Evolutionary conservation across 2,113 vertebrate genomes (phyloP).

Genomic region (Procavia capensis): DNA sequence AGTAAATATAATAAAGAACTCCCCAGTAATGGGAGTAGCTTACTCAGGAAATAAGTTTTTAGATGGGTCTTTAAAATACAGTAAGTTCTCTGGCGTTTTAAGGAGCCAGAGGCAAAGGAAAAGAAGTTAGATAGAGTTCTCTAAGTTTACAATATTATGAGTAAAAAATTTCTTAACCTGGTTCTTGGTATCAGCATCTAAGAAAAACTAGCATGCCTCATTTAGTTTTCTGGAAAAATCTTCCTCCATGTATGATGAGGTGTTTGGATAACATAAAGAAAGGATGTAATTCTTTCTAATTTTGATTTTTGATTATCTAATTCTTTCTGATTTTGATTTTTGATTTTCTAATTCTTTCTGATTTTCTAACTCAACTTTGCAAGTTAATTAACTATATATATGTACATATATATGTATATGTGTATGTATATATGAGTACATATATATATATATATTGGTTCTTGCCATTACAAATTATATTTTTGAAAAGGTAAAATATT

Average conservation of each 20-base stretch:
- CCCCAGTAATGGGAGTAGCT: background rate
- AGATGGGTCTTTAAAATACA: background rate
- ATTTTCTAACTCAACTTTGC: slow-evolving; percentile 33
- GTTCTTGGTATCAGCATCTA: background rate
- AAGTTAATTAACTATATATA: background rate
- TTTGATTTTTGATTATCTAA: slow-evolving; percentile 36
- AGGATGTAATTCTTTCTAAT: background rate
- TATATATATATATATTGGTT: background rate
- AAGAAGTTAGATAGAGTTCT: background rate
- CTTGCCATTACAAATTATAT: background rate
- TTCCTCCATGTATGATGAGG: background rate
- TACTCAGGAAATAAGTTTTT: background rate
- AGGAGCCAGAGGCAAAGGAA: background rate
- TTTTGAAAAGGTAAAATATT: slow-evolving; percentile 16
- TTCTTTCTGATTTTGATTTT: slow-evolving; percentile 39
- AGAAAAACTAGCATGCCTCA: background rate
- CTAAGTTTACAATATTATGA: background rate
- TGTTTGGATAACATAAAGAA: slow-evolving; percentile 25
- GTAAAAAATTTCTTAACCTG: background rate
- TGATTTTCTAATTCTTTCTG: slow-evolving; percentile 26
- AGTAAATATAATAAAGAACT: background rate
- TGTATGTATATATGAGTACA: background rate
- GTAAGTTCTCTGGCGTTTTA: background rate
- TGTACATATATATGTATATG: background rate
- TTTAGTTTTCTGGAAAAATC: background rate